Evolutionary conservation across 2,888 invertebrate genomes (phyloP).

Genomic region (Megaustenia siamemsis): DNA sequence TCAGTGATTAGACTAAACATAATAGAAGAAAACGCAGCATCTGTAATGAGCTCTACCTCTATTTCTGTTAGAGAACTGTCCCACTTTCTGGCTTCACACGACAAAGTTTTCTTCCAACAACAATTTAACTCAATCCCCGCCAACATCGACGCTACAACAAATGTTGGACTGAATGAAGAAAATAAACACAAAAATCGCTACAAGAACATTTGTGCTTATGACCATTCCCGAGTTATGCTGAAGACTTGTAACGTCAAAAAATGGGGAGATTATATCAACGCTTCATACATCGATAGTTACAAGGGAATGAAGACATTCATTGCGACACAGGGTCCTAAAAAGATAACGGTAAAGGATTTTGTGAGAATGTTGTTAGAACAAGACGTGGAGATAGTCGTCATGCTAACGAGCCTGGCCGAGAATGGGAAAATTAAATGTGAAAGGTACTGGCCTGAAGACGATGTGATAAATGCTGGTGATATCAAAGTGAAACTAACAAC

Average conservation of each 20-base stretch:
- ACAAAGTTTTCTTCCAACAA: slow-evolving; percentile 1
- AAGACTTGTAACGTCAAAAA: background rate
- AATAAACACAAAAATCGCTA: slow-evolving; percentile 18
- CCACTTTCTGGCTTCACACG: background rate
- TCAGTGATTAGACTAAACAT: background rate
- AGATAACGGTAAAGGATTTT: background rate
- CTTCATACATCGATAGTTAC: background rate
- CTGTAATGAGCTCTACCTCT: background rate
- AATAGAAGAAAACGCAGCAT: background rate
- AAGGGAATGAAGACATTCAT: background rate
- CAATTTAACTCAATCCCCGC: background rate
- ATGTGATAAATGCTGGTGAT: background rate
- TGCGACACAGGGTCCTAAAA: slow-evolving; percentile 9
- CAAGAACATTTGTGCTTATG: slow-evolving; percentile 14
- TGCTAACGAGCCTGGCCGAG: background rate
- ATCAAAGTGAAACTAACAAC: slow-evolving; percentile 7
- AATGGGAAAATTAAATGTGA: slow-evolving; percentile 16
- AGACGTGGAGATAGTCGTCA: background rate
- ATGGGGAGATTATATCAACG: background rate
- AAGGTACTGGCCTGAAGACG: slow-evolving; percentile 16
- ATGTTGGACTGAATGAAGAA: background rate
- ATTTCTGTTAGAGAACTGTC: background rate
- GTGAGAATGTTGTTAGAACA: slow-evolving; percentile 8
- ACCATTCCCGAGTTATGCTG: background rate
- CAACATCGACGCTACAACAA: background rate